A percentile compares a stretch with the other conserved stretches of the same genome.
These are phyloP conservation scores for Kradibia gibbosae DNA, from an alignment of 1,140 invertebrate species.

Conservation along the genomic window DNA sequence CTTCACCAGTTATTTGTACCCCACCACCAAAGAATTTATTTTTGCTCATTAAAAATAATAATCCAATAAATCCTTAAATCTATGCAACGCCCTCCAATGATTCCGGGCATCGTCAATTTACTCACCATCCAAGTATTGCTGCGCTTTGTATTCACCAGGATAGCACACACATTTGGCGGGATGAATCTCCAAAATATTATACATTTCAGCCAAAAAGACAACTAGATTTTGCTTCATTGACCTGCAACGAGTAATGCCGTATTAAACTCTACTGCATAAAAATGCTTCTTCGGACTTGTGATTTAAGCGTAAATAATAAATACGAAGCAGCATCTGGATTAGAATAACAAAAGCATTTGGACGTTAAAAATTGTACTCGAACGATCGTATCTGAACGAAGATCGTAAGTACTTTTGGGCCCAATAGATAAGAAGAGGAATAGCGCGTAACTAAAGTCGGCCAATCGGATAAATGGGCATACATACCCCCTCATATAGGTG, in stretches of 20 bases:
- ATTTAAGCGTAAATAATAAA: too few relatives aligned
- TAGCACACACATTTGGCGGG: conserved; percentile 90
- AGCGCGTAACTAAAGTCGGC: too few relatives aligned
- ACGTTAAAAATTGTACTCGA: too few relatives aligned
- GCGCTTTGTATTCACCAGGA: conserved; percentile 75
- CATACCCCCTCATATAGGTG: conserved; percentile 92
- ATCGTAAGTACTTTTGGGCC: too few relatives aligned
- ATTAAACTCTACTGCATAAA: conserved; percentile 15
- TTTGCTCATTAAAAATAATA: conserved; percentile 44
- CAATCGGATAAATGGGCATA: too few relatives aligned
- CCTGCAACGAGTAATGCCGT: conserved; percentile 71
- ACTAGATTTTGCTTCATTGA: conserved; percentile 94
- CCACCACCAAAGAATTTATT: conserved; percentile 62
- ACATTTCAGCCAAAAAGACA: conserved; percentile 95
- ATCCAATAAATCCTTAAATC: conserved; percentile 26
- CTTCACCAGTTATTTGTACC: conserved; percentile 62
- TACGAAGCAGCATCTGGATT: too few relatives aligned
- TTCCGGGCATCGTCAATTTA: conserved; percentile 26
- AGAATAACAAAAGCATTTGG: too few relatives aligned
- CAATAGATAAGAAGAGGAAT: too few relatives aligned
- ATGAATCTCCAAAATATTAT: conserved; percentile 95
- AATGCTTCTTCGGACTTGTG: too few relatives aligned
- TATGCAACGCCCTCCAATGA: conserved; percentile 31
- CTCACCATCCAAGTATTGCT: conserved; percentile 71
- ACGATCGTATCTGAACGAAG: too few relatives aligned